Base-by-base conservation (phyloP, 2,113 vertebrate genomes). In the Gnathonemus longibarbis region DNA sequence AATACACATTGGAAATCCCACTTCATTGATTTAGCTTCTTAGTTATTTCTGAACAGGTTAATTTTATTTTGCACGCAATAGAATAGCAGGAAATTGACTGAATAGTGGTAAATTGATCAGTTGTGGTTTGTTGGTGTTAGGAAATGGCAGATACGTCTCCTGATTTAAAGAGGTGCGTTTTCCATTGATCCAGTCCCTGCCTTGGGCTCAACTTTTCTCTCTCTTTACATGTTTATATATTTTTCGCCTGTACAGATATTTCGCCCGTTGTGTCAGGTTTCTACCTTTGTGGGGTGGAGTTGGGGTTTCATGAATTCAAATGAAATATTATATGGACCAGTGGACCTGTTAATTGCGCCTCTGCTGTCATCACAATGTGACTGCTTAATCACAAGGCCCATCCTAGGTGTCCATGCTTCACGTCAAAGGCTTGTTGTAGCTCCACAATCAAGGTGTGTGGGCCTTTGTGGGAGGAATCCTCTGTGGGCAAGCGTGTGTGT, bases 271-370 rank as follows among this genome's bases (percentile, higher is more conserved):
- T 42, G 91, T 92, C 87, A 92, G 92, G 93, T 91, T 94, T 92
- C 93, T 88, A 93, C 45, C 42, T 0, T 45, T 93, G 86, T 92
- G 80, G 91, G 91, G 91, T 91, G 89, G 91, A 87, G 88, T 83
- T 90, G 91, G 90, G 45, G 91, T 91, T 92, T 93, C 94, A 95
- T 95, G 96, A 96, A 96, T 96, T 93, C 94, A 96, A 96, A 95
- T 96, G 94, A 95, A 97, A 96, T 97, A 97, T 96, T 96, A 95
- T 96, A 95, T 97, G 97, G 96, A 96, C 96, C 97, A 97, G 89
- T 97, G 96, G 95, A 97, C 96, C 97, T 97, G 95, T 97, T 98
- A 98, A 98, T 98, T 98, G 95, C 96, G 94, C 95, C 90, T 56
- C 93, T 97, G 95, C 95, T 96, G 95, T 97, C 96, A 96, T 97